Conservation (phyloP, 1,140 invertebrate genomes). For the Apis dorsata region DNA sequence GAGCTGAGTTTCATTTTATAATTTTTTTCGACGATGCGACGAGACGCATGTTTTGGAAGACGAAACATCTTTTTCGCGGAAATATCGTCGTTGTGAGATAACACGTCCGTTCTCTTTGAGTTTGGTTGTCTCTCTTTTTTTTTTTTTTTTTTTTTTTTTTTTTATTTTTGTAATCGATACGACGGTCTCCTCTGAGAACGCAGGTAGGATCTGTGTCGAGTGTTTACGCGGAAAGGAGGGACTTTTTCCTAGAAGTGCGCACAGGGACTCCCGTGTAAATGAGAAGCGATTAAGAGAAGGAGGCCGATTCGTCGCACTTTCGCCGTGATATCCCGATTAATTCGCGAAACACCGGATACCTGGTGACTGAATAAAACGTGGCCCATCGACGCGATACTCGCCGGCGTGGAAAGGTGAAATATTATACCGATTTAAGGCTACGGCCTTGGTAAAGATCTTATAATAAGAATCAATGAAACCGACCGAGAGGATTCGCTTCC, state of each 20-base stretch:
- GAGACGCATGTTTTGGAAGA: too few relatives aligned
- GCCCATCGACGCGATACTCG: constrained; percentile 45
- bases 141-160: not conserved
- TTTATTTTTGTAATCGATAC: not conserved
- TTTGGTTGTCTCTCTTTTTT: not conserved
- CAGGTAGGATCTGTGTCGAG: not conserved
- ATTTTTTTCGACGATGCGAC: too few relatives aligned
- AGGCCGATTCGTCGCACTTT: not conserved
- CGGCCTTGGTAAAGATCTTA: constrained; percentile 59
- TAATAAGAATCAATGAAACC: constrained; percentile 56
- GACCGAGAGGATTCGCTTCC: constrained; percentile 4
- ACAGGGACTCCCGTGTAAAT: constrained; percentile 46
- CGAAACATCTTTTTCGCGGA: too few relatives aligned
- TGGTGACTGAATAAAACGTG: constrained; percentile 44
- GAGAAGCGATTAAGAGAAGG: constrained; percentile 41
- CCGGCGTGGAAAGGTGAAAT: constrained; percentile 59
- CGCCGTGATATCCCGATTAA: constrained; percentile 13
- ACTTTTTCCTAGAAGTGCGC: constrained; percentile 51
- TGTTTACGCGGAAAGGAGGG: constrained; percentile 35
- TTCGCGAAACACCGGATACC: constrained; percentile 51
- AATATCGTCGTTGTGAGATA: too few relatives aligned
- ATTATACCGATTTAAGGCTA: constrained; percentile 54
- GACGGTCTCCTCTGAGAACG: too few relatives aligned
- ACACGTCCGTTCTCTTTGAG: too few relatives aligned
- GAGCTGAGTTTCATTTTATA: too few relatives aligned